These are phyloP conservation scores for Odontomyia ornata DNA, from an alignment of 2,888 invertebrate genomes.

Conservation along the genomic window DNA sequence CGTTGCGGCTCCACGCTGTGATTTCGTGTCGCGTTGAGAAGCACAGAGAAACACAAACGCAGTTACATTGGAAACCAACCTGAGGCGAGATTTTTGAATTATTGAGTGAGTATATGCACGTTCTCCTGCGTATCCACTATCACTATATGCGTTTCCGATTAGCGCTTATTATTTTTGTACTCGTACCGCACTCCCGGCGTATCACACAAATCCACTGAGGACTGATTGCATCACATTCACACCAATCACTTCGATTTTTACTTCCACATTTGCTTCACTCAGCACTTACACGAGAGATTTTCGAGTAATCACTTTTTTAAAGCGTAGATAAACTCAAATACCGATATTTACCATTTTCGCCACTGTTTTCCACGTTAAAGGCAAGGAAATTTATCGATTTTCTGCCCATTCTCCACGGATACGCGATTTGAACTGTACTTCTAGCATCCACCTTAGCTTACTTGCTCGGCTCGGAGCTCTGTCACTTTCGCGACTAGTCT, in stretches of 20 bases:
- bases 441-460: background rate
- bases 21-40: background rate
- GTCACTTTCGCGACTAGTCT: background rate
- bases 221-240: conserved; percentile 19
- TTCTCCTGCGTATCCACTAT: background rate
- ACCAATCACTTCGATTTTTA: conserved; percentile 7
- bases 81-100: conserved; percentile 1
- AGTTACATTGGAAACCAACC: background rate
- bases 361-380: background rate
- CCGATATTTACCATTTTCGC: background rate
- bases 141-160: background rate
- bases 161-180: no score
- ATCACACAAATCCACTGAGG: background rate
- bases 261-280: background rate
- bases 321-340: background rate
- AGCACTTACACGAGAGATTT: background rate
- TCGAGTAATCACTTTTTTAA: background rate
- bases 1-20: background rate
- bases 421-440: background rate
- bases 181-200: background rate
- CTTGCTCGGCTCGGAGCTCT: background rate
- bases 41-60: no score
- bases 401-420: background rate
- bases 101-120: background rate
- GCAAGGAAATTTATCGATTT: background rate